Conservation (phyloP, 2,888 invertebrate species). For the Leucophenga maculata region DNA sequence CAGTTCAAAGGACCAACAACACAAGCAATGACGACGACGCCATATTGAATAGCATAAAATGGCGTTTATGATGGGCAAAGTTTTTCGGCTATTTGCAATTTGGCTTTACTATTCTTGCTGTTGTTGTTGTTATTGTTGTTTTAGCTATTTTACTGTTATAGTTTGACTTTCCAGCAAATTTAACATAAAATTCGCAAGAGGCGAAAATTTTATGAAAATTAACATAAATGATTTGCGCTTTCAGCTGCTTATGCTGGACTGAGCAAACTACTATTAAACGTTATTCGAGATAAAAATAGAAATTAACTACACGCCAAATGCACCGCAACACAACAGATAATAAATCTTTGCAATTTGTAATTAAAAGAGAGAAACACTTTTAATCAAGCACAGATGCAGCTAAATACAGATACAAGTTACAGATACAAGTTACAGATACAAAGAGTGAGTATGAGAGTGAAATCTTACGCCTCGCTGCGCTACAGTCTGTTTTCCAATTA, state of each 20-base stretch:
- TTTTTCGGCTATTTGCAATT: conserved; percentile 58
- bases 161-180: conserved; percentile 53
- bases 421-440: too few species aligned
- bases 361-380: conserved; percentile 10
- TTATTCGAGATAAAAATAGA: too few species aligned
- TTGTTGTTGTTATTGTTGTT: background rate
- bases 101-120: conserved; percentile 28
- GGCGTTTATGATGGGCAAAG: conserved; percentile 60
- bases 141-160: background rate
- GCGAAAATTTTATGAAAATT: conserved; percentile 14
- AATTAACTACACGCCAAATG: conserved; percentile 14
- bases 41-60: conserved; percentile 60
- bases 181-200: conserved; percentile 48
- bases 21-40: conserved; percentile 39
- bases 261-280: too few species aligned
- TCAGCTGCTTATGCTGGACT: background rate
- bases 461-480: too few species aligned
- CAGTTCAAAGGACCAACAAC: background rate
- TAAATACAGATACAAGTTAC: too few species aligned
- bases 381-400: conserved; percentile 6
- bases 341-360: conserved; percentile 10
- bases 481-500: conserved; percentile 39
- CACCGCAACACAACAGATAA: conserved; percentile 3
- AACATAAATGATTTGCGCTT: conserved; percentile 1
- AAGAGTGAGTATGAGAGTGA: too few species aligned